A percentile compares a stretch with the other conserved stretches of the same genome.
Evolutionary conservation across 2,888 invertebrate species (phyloP).

Genomic region (Geophilus truncorum): DNA sequence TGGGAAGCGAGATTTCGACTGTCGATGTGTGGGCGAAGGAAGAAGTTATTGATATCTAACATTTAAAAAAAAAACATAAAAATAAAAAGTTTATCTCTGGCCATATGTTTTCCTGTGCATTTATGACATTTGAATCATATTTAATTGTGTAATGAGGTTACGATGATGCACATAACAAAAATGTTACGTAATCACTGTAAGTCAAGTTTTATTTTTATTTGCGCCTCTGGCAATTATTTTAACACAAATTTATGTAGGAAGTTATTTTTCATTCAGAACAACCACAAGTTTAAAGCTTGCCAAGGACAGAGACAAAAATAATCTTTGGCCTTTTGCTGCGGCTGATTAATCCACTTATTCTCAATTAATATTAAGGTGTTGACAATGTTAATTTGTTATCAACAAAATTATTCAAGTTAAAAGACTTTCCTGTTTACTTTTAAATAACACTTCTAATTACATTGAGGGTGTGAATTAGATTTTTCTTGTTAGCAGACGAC

Average conservation of each 20-base stretch:
- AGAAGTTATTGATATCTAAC: not conserved
- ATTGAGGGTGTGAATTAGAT: not conserved
- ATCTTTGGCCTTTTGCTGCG: not conserved
- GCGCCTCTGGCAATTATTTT: not conserved
- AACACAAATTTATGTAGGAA: not conserved
- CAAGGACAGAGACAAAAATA: not conserved
- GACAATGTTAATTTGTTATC: not conserved
- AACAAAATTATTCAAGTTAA: not conserved
- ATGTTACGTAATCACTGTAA: not conserved
- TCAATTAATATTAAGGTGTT: not conserved
- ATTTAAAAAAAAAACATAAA: not conserved
- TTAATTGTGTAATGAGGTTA: not conserved
- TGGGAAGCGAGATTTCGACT: not conserved
- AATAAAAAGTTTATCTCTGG: not conserved
- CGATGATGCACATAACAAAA: not conserved
- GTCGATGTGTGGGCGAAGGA: not conserved
- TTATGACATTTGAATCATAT: not conserved
- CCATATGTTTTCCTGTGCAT: not conserved
- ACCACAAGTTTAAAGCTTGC: not conserved
- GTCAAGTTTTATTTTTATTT: not conserved
- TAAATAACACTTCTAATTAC: not conserved
- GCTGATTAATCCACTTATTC: not conserved
- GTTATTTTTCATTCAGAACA: conserved; percentile 7
- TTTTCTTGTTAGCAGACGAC: not conserved
- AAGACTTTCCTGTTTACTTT: not conserved